Evolutionary conservation across 2,797 vertebrate species (phyloP).

Genomic region (Argya squamiceps): DNA sequence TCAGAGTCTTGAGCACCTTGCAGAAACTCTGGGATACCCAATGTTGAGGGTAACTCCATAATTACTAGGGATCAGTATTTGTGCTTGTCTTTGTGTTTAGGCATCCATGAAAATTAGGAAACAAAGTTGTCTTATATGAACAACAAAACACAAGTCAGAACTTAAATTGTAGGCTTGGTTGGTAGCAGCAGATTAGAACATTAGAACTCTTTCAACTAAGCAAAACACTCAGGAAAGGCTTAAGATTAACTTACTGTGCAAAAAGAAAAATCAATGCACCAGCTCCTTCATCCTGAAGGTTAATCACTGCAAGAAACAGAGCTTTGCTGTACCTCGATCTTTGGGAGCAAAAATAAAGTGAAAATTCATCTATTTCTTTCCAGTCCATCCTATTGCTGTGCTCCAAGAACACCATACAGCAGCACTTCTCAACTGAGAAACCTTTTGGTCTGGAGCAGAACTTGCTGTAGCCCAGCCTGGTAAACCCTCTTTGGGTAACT

Average conservation of each 20-base stretch:
- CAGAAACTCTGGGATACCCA: background rate
- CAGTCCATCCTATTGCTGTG: fast-evolving
- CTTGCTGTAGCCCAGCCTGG: fast-evolving
- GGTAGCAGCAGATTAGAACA: background rate
- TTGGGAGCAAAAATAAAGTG: background rate
- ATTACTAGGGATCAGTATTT: background rate
- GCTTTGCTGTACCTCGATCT: background rate
- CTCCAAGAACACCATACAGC: fast-evolving
- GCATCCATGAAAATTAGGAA: background rate
- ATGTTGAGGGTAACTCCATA: fast-evolving
- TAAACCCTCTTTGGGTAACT: fast-evolving
- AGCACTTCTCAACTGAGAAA: fast-evolving
- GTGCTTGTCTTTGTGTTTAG: background rate
- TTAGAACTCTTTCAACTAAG: background rate
- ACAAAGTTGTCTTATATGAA: fast-evolving
- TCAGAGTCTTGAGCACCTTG: background rate
- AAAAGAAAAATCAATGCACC: background rate
- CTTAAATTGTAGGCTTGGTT: background rate
- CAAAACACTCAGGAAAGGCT: background rate
- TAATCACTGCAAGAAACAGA: background rate
- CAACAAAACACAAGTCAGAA: background rate
- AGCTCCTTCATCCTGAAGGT: background rate
- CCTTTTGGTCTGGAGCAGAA: background rate
- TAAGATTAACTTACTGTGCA: background rate
- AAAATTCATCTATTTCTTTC: background rate